phyloP scores from a whole-genome alignment of 2,797 vertebrate genomes.

The Euphonia xanthogaster region DNA sequence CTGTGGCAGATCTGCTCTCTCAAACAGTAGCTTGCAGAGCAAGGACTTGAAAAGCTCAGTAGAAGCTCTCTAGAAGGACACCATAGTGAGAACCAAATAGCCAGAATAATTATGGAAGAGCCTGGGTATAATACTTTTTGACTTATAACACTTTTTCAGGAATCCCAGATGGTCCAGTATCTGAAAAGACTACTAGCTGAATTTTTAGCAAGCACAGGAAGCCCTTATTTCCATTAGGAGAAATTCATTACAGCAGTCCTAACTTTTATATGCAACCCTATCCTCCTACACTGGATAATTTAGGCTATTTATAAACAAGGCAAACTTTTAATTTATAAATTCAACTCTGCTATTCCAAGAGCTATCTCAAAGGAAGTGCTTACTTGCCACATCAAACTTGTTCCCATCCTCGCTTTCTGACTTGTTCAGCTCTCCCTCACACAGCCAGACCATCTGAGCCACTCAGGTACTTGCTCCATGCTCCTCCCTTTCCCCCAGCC shows the following conservation, averaged over 20 bases:
- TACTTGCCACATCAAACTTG: neutral
- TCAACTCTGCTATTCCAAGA: neutral
- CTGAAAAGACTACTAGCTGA: neutral
- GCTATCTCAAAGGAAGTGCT: neutral
- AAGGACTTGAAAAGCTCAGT: neutral
- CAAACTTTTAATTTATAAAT: neutral
- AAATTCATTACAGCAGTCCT: neutral
- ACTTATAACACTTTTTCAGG: neutral
- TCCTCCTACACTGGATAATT: neutral
- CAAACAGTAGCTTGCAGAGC: neutral
- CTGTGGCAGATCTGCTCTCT: neutral
- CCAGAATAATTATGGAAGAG: neutral
- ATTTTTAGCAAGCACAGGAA: neutral
- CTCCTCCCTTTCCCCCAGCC: neutral
- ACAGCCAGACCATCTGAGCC: neutral
- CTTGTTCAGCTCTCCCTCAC: neutral
- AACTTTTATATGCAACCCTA: neutral
- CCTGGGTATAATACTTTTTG: neutral
- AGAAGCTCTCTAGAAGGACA: neutral
- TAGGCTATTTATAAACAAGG: neutral
- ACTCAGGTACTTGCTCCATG: neutral
- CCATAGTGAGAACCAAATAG: neutral
- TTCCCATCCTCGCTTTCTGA: neutral
- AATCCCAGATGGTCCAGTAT: neutral
- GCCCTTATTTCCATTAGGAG: neutral